Percentiles rank a stretch among this genome's conserved stretches.
Evolutionary conservation across 2,888 invertebrate genomes (phyloP).

Genomic region (Smittia aterrima): DNA sequence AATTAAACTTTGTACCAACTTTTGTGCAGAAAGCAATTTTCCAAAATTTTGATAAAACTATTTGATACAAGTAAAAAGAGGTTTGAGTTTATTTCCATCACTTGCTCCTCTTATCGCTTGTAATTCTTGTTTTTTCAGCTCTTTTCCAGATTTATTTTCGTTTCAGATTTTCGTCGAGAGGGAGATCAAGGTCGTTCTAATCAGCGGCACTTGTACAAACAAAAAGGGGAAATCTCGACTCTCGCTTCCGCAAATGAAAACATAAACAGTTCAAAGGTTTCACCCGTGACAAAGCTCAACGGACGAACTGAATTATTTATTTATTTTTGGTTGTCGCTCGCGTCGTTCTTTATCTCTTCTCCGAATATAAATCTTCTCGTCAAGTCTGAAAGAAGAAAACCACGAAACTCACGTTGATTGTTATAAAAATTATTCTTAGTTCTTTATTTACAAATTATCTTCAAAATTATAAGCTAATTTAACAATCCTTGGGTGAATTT

Average conservation of each 20-base stretch:
- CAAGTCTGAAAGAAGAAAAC: neutral
- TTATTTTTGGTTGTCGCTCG: too few species aligned
- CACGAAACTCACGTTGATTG: neutral
- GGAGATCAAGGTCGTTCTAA: slow-evolving; percentile 2
- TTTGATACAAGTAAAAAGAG: slow-evolving; percentile 19
- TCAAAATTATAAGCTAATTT: slow-evolving; percentile 35
- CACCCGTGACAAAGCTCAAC: too few species aligned
- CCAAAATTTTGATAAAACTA: slow-evolving; percentile 23
- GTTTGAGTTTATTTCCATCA: neutral
- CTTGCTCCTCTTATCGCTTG: neutral
- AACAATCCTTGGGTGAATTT: slow-evolving; percentile 24
- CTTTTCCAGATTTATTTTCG: neutral
- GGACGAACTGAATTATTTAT: too few species aligned
- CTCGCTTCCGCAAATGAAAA: too few species aligned
- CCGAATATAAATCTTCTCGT: too few species aligned
- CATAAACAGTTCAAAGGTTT: too few species aligned
- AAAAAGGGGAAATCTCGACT: too few species aligned
- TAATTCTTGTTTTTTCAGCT: neutral
- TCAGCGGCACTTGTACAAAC: too few species aligned
- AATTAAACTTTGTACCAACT: slow-evolving; percentile 1
- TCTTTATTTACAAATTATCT: slow-evolving; percentile 40
- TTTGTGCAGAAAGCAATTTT: slow-evolving; percentile 23
- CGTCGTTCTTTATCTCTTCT: too few species aligned
- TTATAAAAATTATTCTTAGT: slow-evolving; percentile 32
- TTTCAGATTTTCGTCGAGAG: neutral